Conservation (phyloP, 2,888 invertebrate species). For the Bembecia ichneumoniformis region DNA sequence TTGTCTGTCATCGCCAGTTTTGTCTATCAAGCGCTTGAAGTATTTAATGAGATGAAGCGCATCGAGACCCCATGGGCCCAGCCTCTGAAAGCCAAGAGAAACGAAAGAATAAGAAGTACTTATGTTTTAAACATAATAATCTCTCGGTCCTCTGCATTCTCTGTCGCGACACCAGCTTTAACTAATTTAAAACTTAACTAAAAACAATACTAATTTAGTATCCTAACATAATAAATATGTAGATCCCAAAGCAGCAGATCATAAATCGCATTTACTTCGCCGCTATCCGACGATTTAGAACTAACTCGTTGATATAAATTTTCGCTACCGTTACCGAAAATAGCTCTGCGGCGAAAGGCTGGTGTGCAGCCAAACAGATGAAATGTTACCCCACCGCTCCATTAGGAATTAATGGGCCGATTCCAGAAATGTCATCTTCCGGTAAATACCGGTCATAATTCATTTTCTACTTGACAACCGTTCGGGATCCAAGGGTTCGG, state of each 20-base stretch:
- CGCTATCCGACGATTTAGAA: constrained; percentile 62
- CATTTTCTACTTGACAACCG: constrained; percentile 31
- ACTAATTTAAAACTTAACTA: too few species aligned
- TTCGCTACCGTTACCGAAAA: constrained; percentile 60
- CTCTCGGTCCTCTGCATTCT: too few species aligned
- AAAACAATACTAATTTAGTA: too few species aligned
- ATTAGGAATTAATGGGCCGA: constrained; percentile 70
- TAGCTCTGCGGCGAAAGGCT: constrained; percentile 54
- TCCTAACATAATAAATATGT: constrained; percentile 30
- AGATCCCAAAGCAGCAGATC: constrained; percentile 42
- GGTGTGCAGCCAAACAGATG: constrained; percentile 67
- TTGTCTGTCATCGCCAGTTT: too few species aligned
- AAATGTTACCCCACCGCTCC: constrained; percentile 62
- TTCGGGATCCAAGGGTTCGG: constrained; percentile 17
- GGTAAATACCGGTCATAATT: constrained; percentile 59
- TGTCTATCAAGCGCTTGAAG: too few species aligned
- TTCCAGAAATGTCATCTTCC: constrained; percentile 67
- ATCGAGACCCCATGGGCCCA: too few species aligned
- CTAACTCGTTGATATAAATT: constrained; percentile 65
- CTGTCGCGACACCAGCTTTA: too few species aligned
- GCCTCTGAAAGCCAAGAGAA: too few species aligned
- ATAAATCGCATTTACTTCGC: constrained; percentile 63
- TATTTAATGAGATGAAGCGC: too few species aligned
- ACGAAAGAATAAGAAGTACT: too few species aligned
- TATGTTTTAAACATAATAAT: too few species aligned